These are phyloP conservation scores for Torymus texanus DNA, from an alignment of 2,888 invertebrate genomes.

Conservation along the genomic window DNA sequence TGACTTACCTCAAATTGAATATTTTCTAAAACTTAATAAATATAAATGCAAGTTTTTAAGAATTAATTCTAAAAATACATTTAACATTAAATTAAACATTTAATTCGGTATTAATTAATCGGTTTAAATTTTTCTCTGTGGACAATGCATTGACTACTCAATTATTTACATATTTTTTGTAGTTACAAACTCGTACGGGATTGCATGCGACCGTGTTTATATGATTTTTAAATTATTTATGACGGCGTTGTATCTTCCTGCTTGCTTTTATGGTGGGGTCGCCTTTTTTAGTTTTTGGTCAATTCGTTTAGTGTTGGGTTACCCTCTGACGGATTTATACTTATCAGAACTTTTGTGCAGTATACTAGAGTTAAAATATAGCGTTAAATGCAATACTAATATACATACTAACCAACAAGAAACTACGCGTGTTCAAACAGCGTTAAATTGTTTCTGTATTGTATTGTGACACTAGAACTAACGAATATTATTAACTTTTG, in stretches of 20 bases:
- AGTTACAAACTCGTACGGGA: no score
- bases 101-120: no score
- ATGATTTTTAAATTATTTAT: not conserved
- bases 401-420: not conserved
- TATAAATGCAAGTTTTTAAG: no score
- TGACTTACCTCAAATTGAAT: no score
- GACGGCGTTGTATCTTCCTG: not conserved
- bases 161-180: no score
- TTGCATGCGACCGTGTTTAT: no score
- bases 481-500: not conserved
- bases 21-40: no score
- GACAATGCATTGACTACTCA: no score
- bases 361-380: not conserved
- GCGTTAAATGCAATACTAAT: not conserved
- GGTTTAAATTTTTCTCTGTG: no score
- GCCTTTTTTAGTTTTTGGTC: not conserved
- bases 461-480: not conserved
- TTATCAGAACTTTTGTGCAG: not conserved
- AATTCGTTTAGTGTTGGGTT: constrained; percentile 10
- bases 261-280: not conserved
- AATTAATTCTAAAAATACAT: no score
- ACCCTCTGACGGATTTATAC: not conserved
- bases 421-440: not conserved
- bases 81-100: no score
- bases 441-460: not conserved